A percentile compares a stretch with the other conserved stretches of the same genome.
These are phyloP conservation scores for Todiramphus saurophagus DNA, from an alignment of 2,113 vertebrate species.

Conservation along the genomic window DNA sequence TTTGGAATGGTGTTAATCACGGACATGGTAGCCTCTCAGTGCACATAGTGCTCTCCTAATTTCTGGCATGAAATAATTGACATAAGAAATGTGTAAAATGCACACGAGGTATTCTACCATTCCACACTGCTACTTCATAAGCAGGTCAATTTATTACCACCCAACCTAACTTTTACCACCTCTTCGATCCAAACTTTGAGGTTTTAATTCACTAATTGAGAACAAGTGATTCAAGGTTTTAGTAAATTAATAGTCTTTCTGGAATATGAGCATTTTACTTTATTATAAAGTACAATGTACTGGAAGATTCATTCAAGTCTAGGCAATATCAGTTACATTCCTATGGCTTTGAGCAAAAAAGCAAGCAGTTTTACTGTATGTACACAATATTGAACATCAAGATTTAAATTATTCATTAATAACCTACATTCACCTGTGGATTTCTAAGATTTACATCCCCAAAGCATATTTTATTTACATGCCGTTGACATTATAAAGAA, in stretches of 20 bases:
- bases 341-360: constrained; percentile 26
- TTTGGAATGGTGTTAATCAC: neutral
- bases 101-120: neutral
- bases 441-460: constrained; percentile 74
- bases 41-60: neutral
- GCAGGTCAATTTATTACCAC: neutral
- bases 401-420: constrained; percentile 72
- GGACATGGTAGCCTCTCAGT: neutral
- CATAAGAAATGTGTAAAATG: neutral
- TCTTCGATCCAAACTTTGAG: neutral
- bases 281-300: neutral
- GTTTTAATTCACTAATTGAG: neutral
- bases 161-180: neutral
- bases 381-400: constrained; percentile 32
- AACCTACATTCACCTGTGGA: constrained; percentile 50
- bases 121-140: neutral
- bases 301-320: neutral
- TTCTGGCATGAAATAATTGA: neutral
- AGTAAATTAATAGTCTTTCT: neutral
- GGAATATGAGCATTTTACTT: neutral
- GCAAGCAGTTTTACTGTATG: neutral
- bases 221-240: neutral
- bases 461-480: constrained; percentile 70
- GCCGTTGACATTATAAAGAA: constrained; percentile 23
- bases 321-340: constrained; percentile 12